A percentile compares a stretch with the other conserved stretches of the same genome.
phyloP scores from a whole-genome alignment of 2,797 vertebrate species.

The Pipistrellus pipistrellus region DNA sequence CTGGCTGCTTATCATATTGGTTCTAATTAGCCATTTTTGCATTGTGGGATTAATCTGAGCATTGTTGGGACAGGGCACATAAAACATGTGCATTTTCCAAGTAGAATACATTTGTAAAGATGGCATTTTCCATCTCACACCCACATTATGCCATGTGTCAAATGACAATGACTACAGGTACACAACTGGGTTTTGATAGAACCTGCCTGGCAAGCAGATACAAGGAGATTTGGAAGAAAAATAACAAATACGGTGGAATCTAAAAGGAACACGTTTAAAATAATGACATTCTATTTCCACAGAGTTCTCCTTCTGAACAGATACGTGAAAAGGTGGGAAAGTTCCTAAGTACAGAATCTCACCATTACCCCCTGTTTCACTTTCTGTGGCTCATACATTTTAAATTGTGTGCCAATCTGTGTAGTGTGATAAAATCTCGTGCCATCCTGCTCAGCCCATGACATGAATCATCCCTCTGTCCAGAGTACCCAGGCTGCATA shows the following conservation, averaged over 20 bases:
- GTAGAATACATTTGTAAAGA: constrained; percentile 71
- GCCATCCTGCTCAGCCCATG: background rate
- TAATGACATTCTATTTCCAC: background rate
- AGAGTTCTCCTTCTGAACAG: background rate
- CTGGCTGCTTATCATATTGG: constrained; percentile 90
- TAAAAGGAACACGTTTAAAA: constrained; percentile 6
- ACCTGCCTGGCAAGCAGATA: background rate
- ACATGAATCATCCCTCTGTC: background rate
- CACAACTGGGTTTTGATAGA: background rate
- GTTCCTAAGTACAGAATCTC: background rate
- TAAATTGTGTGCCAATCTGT: background rate
- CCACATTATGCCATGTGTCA: constrained; percentile 49
- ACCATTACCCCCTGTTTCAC: background rate
- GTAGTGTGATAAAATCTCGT: background rate
- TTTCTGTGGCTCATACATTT: background rate
- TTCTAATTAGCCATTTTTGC: constrained; percentile 89
- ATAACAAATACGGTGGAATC: background rate
- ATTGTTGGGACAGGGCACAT: constrained; percentile 60
- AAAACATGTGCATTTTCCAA: constrained; percentile 73
- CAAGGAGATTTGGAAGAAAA: background rate
- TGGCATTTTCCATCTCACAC: constrained; percentile 57
- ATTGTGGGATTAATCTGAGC: constrained; percentile 82
- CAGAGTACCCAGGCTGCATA: background rate
- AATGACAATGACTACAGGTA: background rate
- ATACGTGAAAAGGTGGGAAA: background rate